A percentile compares a stretch with the other conserved stretches of the same genome.
phyloP scores from a whole-genome alignment of 1,140 invertebrate species.

The Bilobella aurantiaca region DNA sequence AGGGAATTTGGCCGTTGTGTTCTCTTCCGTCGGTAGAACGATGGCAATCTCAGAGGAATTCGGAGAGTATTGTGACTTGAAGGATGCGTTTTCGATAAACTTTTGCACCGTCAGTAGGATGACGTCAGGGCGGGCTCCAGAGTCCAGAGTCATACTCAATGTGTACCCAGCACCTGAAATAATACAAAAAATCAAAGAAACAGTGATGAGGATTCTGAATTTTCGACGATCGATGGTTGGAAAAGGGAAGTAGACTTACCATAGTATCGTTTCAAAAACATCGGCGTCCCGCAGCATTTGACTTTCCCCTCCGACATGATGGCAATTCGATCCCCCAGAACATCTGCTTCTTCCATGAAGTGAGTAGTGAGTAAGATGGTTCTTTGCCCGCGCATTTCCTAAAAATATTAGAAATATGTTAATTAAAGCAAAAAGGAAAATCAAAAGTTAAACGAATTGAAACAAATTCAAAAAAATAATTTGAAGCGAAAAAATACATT shows the following conservation, averaged over 20 bases:
- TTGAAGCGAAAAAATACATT: no score
- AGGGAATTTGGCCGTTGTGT: constrained; percentile 44
- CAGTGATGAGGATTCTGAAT: no score
- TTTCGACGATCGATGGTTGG: no score
- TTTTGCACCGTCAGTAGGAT: no score
- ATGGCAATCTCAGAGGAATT: no score
- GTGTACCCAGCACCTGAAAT: constrained; percentile 14
- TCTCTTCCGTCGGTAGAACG: not conserved
- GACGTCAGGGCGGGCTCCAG: no score
- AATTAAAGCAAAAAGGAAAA: no score
- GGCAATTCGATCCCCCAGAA: constrained; percentile 56
- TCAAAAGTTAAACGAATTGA: no score
- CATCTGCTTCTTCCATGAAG: constrained; percentile 51
- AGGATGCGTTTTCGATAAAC: no score
- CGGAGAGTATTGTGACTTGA: no score
- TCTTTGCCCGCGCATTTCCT: constrained; percentile 39
- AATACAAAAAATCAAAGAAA: no score
- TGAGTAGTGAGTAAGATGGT: constrained; percentile 51
- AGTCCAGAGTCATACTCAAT: constrained; percentile 10
- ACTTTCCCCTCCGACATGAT: constrained; percentile 67
- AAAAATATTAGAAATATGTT: not conserved
- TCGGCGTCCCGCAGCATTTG: constrained; percentile 68
- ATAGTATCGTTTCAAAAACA: constrained; percentile 76
- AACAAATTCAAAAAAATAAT: no score
- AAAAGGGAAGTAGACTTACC: constrained; percentile 44